Evolutionary conservation across 1,140 invertebrate genomes (phyloP).

Genomic region (Drosophila lacteicornis): DNA sequence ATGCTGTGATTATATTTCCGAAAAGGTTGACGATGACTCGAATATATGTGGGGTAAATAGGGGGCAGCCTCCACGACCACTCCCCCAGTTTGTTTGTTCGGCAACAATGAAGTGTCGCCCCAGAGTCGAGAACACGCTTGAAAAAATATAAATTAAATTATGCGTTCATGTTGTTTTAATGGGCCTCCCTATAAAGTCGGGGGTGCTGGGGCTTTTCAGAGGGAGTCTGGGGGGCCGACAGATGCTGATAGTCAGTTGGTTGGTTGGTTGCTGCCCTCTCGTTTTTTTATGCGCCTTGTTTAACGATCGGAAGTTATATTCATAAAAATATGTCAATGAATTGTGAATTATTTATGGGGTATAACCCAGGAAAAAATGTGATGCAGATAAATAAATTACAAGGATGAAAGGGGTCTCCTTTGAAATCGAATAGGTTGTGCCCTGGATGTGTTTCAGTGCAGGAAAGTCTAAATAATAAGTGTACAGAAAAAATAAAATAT

Average conservation of each 20-base stretch:
- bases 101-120: conserved; percentile 81
- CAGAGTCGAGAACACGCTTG: conserved; percentile 69
- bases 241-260: conserved; percentile 55
- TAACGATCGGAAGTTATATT: conserved; percentile 83
- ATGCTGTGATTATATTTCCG: conserved; percentile 84
- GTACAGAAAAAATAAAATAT: background rate
- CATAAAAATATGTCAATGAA: conserved; percentile 84
- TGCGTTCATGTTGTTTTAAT: conserved; percentile 84
- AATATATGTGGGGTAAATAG: conserved; percentile 18
- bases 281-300: conserved; percentile 75
- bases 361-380: conserved; percentile 35
- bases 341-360: conserved; percentile 79
- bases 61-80: conserved; percentile 23
- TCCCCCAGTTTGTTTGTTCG: conserved; percentile 56
- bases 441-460: background rate
- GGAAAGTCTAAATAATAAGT: background rate
- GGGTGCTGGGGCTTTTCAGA: background rate
- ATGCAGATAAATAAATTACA: conserved; percentile 70
- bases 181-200: conserved; percentile 42
- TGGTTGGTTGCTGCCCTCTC: conserved; percentile 15
- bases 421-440: conserved; percentile 11
- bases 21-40: conserved; percentile 79
- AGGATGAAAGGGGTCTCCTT: conserved; percentile 21
- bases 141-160: conserved; percentile 84
- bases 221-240: conserved; percentile 35